A percentile compares a stretch with the other conserved stretches of the same genome.
Evolutionary conservation across 2,888 invertebrate species (phyloP).

Genomic region (Theretra japonica): DNA sequence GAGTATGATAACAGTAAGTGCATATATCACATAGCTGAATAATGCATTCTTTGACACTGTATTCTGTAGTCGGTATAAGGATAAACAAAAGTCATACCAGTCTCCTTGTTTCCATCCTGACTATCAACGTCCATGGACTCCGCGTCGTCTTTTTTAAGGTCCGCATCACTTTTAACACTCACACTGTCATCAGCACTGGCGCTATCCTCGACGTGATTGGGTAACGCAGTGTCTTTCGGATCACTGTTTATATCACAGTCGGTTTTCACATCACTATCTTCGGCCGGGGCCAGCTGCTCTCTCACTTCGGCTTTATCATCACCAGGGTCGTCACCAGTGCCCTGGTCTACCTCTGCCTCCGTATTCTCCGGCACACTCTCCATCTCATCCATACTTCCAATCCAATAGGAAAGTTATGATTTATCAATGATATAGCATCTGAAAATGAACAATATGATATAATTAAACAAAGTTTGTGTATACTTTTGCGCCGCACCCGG

Average conservation of each 20-base stretch:
- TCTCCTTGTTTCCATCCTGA: conserved; percentile 43
- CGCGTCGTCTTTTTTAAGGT: conserved; percentile 42
- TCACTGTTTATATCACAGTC: conserved; percentile 43
- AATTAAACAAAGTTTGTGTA: not conserved
- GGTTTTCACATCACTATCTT: conserved; percentile 33
- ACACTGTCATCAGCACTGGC: conserved; percentile 54
- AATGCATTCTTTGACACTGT: too few species aligned
- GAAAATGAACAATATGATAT: conserved; percentile 46
- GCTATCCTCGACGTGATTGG: conserved; percentile 69
- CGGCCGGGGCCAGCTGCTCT: conserved; percentile 27
- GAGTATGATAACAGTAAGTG: too few species aligned
- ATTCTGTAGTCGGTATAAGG: not conserved
- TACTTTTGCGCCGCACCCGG: conserved; percentile 61
- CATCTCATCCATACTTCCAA: conserved; percentile 72
- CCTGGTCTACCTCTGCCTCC: conserved; percentile 45
- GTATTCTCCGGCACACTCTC: conserved; percentile 58
- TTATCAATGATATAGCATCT: conserved; percentile 61
- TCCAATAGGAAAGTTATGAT: conserved; percentile 55
- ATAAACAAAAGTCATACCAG: conserved; percentile 44
- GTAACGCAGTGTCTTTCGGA: conserved; percentile 52
- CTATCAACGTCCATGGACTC: conserved; percentile 47
- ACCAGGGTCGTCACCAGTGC: conserved; percentile 39
- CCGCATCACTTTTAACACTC: conserved; percentile 50
- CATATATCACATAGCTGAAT: too few species aligned
- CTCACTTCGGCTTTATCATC: conserved; percentile 35